Base-by-base conservation (phyloP, 2,113 vertebrate species). In the Rhabdornis inornatus region DNA sequence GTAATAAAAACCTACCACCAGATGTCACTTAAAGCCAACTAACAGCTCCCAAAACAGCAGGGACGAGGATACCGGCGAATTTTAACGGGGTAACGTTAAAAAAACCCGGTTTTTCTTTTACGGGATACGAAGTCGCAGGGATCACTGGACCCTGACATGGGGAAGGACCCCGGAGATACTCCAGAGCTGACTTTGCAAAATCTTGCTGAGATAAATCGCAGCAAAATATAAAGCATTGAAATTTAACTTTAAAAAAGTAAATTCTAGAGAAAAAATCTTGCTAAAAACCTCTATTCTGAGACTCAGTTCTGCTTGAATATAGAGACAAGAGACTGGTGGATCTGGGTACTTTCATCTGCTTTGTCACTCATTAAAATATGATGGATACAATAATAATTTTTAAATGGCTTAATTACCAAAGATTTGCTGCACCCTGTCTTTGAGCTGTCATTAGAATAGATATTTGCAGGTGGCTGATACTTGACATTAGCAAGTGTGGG, bases 1-100 rank as follows among this genome's bases (percentile, higher is more conserved):
- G 8, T 88, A 74, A 86, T 47, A 33, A 81, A 79, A 70, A 56
- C 2, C 63, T 74, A 45, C 95, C 95, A 87, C 39, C 92, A 95
- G 94, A 85, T 96, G 95, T 95, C 97, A 71, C 91, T 42, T 25
- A 89, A 86, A 82, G 91, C 91, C 70, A 49, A 3, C 50, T 5
- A 88, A 91, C 1, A 52, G n/a, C 45, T 77, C 39, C 39, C n/a
- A 30, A 31, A 68, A 1, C 16, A 13, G 27, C 16, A 17, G 35
- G 22, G 19, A 20, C 0, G 1, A 25, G 40, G 30, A 5, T 23
- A 8, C 10, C 3, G 8, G 49, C 35, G 7, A 45, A 37, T 55
- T 53, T 31, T 53, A 31, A 19, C 4, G 28, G 31, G 28, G 17
- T 14, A 11, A 52, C 15, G 27, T 28, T 27, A 16, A 52, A 28